Evolutionary conservation across 2,113 vertebrate species (phyloP).

Genomic region (Pangasianodon hypophthalmus): DNA sequence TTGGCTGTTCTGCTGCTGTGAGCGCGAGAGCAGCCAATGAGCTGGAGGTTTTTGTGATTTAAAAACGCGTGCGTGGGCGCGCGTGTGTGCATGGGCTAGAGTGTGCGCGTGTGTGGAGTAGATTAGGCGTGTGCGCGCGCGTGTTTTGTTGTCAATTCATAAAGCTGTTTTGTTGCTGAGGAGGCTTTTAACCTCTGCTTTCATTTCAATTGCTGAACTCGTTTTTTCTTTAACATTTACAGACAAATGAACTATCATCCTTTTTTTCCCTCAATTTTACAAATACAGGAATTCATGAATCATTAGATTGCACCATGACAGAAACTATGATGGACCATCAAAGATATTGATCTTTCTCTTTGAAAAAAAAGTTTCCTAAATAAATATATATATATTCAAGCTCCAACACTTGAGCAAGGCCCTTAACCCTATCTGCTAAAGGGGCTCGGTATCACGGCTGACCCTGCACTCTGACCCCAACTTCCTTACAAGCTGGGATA

Average conservation of each 20-base stretch:
- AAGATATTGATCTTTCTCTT: neutral
- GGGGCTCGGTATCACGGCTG: neutral
- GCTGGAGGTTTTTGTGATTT: constrained; percentile 63
- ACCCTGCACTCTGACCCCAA: neutral
- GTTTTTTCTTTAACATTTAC: neutral
- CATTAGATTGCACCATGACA: neutral
- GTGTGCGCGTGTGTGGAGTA: neutral
- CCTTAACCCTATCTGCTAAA: neutral
- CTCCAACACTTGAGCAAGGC: neutral
- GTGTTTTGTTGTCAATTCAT: neutral
- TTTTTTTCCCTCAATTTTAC: neutral
- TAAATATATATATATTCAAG: neutral
- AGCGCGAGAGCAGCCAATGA: constrained; percentile 61
- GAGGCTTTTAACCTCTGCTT: neutral
- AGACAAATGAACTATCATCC: neutral
- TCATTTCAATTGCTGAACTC: neutral
- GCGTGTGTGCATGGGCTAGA: neutral
- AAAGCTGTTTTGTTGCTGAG: neutral
- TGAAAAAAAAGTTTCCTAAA: neutral
- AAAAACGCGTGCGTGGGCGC: constrained; percentile 55
- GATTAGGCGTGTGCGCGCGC: neutral
- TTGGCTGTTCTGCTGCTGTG: constrained; percentile 57
- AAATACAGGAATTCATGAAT: neutral
- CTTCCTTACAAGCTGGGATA: neutral
- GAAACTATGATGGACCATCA: neutral